phyloP scores from a whole-genome alignment of 2,888 invertebrate species.

The Drosophila fulvimacula region DNA sequence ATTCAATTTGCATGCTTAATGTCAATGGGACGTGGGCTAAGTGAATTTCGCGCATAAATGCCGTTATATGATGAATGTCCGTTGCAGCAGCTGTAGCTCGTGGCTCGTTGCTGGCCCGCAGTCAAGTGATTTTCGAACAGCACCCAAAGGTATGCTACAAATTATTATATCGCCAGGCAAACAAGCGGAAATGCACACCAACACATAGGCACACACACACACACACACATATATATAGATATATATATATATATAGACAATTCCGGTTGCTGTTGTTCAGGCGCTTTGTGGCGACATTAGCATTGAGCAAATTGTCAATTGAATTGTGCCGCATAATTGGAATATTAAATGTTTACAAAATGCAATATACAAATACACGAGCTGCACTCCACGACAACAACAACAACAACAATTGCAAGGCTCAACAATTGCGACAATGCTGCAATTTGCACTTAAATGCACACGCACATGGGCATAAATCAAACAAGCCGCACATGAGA shows the following conservation, averaged over 20 bases:
- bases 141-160: conserved; percentile 63
- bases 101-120: conserved; percentile 14
- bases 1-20: conserved; percentile 57
- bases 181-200: conserved; percentile 4
- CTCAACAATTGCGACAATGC: conserved; percentile 39
- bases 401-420: conserved; percentile 15
- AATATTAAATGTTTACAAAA: conserved; percentile 80
- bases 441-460: conserved; percentile 76
- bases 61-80: conserved; percentile 35
- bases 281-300: conserved; percentile 55
- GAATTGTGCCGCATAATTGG: conserved; percentile 77
- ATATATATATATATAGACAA: too few relatives aligned
- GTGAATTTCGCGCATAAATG: conserved; percentile 45
- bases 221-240: too few relatives aligned
- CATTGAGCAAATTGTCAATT: conserved; percentile 70
- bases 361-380: conserved; percentile 68
- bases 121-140: conserved; percentile 52
- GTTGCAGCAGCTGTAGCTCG: conserved; percentile 4
- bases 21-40: conserved; percentile 44
- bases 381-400: conserved; percentile 8
- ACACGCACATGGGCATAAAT: conserved; percentile 68
- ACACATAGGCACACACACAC: neutral
- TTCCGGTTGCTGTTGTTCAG: conserved; percentile 26
- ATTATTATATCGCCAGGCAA: conserved; percentile 48
- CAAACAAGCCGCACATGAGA: conserved; percentile 48